Conservation (phyloP, 2,888 invertebrate genomes). For the Podotricha telesiphe region DNA sequence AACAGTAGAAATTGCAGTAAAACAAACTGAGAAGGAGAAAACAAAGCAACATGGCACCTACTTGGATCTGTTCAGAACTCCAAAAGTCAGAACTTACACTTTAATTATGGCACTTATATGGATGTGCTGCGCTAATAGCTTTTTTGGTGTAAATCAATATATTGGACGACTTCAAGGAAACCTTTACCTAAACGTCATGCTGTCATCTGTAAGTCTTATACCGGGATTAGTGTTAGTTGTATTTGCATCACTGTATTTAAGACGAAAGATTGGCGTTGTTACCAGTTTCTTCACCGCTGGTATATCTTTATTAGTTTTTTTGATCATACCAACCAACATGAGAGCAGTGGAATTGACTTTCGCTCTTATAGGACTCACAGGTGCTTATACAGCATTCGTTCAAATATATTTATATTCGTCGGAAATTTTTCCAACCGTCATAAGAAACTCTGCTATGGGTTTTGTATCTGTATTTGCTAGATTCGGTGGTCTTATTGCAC, state of each 20-base stretch:
- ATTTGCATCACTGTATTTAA: constrained; percentile 61
- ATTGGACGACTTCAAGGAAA: constrained; percentile 90
- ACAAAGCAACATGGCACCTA: constrained; percentile 66
- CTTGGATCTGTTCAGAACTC: constrained; percentile 86
- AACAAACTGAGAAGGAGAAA: constrained; percentile 51
- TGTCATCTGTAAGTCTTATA: constrained; percentile 81
- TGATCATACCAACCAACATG: constrained; percentile 61
- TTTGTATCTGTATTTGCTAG: constrained; percentile 87
- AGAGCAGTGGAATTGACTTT: constrained; percentile 84
- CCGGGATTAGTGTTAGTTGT: constrained; percentile 65
- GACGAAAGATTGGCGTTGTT: constrained; percentile 62
- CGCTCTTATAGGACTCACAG: constrained; percentile 89
- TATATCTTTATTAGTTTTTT: constrained; percentile 63
- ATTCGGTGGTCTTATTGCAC: constrained; percentile 87
- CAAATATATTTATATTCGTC: constrained; percentile 89
- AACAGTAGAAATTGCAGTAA: constrained; percentile 65
- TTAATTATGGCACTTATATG: constrained; percentile 88
- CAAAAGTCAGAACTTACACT: constrained; percentile 87
- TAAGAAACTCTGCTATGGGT: constrained; percentile 91
- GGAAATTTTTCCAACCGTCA: constrained; percentile 91
- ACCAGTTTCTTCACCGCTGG: constrained; percentile 62
- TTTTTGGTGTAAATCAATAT: constrained; percentile 92
- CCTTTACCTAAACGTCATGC: constrained; percentile 90
- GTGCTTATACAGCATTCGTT: constrained; percentile 87
- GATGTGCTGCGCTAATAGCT: constrained; percentile 91